A percentile compares a stretch with the other conserved stretches of the same genome.
Evolutionary conservation across 2,113 vertebrate genomes (phyloP).

Genomic region (Boulengeromyrus knoepffleri): DNA sequence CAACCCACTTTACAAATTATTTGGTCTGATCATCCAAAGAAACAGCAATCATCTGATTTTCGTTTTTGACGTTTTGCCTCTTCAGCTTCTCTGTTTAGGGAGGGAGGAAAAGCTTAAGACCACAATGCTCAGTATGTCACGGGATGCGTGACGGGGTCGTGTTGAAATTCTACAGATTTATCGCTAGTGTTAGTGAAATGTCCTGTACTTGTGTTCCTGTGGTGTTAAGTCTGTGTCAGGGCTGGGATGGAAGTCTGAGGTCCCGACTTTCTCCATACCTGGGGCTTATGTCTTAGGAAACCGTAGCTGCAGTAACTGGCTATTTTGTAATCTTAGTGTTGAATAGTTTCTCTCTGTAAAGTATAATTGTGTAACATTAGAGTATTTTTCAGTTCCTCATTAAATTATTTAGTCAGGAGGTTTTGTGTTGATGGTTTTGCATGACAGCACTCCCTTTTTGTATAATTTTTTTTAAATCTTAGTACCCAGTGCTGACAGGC

Average conservation of each 20-base stretch:
- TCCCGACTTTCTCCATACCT: neutral
- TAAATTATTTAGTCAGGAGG: neutral
- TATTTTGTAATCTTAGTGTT: constrained; percentile 3
- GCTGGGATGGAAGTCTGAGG: neutral
- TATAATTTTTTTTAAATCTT: neutral
- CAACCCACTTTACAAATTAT: neutral
- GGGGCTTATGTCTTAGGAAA: neutral
- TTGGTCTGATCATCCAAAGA: neutral
- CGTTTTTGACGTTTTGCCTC: neutral
- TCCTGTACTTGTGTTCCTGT: constrained; percentile 2
- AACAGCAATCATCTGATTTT: neutral
- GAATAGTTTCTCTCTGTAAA: constrained; percentile 9
- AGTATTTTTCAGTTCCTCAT: neutral
- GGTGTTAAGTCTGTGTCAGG: neutral
- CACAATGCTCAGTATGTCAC: neutral
- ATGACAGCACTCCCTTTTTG: neutral
- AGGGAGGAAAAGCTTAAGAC: neutral
- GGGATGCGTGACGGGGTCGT: neutral
- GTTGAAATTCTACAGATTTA: neutral
- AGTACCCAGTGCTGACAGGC: neutral
- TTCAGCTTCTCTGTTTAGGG: neutral
- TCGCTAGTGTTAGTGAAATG: neutral
- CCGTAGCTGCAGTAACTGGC: neutral
- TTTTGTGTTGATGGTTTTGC: constrained; percentile 1
- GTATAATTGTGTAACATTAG: neutral